These are phyloP conservation scores for Brenthis ino DNA, from an alignment of 2,888 invertebrate species.

Conservation along the genomic window DNA sequence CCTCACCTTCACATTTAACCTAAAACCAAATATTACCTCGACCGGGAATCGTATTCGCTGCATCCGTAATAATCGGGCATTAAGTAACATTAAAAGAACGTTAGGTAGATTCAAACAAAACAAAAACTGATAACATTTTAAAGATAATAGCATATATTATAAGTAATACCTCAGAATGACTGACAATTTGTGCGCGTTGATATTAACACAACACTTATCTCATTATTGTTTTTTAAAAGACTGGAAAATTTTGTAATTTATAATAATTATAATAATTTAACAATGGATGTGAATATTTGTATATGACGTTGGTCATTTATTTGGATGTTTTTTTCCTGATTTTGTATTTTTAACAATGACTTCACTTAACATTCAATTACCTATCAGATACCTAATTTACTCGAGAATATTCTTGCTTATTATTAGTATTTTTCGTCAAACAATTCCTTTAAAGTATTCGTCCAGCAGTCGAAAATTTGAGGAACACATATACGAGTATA, in stretches of 20 bases:
- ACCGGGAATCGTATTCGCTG: not conserved
- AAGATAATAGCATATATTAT: constrained; percentile 9
- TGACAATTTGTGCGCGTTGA: constrained; percentile 9
- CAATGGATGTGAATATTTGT: not conserved
- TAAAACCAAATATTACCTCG: constrained; percentile 11
- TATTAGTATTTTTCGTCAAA: no score
- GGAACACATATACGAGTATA: no score
- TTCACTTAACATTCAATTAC: no score
- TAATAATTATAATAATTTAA: constrained; percentile 21
- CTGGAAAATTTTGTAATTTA: constrained; percentile 25
- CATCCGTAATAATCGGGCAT: not conserved
- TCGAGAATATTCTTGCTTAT: no score
- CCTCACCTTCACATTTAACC: constrained; percentile 8
- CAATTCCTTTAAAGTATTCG: no score
- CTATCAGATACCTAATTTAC: no score
- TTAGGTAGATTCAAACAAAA: constrained; percentile 7
- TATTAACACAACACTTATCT: constrained; percentile 7
- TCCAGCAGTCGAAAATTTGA: no score
- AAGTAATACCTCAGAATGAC: constrained; percentile 8
- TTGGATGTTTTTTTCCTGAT: not conserved
- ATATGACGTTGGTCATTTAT: not conserved
- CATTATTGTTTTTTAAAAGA: constrained; percentile 12
- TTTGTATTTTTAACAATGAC: not conserved
- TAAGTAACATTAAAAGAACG: constrained; percentile 9
- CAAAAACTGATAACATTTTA: constrained; percentile 11